Base-by-base conservation (phyloP, 2,797 vertebrate species). In the Phalloptychus januarius region DNA sequence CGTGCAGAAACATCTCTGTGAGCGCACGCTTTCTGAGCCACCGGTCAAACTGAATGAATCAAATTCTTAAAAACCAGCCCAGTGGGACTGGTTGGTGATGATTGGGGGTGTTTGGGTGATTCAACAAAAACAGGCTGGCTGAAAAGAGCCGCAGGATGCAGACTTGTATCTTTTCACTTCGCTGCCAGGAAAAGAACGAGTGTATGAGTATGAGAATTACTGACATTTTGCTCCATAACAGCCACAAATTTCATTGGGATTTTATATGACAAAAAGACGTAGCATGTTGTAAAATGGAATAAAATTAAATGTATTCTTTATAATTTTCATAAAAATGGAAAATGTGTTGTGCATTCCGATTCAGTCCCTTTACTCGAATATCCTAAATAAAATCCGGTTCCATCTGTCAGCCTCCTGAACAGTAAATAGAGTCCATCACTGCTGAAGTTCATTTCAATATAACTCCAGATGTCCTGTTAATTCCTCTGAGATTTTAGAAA, bases 21-120 rank as follows among this genome's bases (percentile, higher is more conserved):
- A 71, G 71, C 10, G 3, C 76, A 75, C 40, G 67, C 78, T 92
- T 92, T 92, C 84, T 87, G 75, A 85, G 77, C 91, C 86, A 91
- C 79, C 84, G 84, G 71, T 88, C 88, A 91, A 88, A 92, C 79
- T 91, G 88, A 94, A 94, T 89, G 85, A 86, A 85, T 77, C 74
- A 77, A 81, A 85, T 85, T 86, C 82, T 81, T 75, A 81, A 76
- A 84, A 89, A 87, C 75, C 81, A 77, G 72, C 81, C 82, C 85
- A 88, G 82, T 83, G 58, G 85, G 83, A 87, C 72, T 83, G 85
- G 84, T 84, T 77, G 74, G 74, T 71, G 84, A 85, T 75, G 82
- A 87, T 81, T 5, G 61, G 33, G 18, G 61, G 72, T 76, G 67
- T 61, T 46, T 77, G 71, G 65, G 52, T 77, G 25, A 8, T 79